A percentile compares a stretch with the other conserved stretches of the same genome.
Evolutionary conservation across 1,140 invertebrate species (phyloP).

Genomic region (Drosophila triauraria): DNA sequence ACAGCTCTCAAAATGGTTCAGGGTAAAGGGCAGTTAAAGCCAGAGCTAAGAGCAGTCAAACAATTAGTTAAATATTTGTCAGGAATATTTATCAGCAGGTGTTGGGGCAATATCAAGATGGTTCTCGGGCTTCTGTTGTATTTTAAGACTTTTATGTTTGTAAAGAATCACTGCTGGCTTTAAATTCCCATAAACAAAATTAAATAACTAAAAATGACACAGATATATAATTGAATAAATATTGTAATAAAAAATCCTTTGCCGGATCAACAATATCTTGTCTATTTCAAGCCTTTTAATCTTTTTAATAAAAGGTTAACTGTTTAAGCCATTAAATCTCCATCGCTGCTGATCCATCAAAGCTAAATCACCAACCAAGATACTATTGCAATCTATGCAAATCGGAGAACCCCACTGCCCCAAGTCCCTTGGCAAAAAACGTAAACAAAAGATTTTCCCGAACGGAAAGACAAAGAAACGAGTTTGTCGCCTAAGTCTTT

Average conservation of each 20-base stretch:
- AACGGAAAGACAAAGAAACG: constrained; percentile 57
- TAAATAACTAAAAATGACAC: neutral
- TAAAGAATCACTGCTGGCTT: neutral
- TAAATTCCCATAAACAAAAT: neutral
- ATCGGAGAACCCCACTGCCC: constrained; percentile 14
- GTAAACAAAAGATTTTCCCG: constrained; percentile 60
- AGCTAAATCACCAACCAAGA: constrained; percentile 14
- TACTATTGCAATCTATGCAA: constrained; percentile 32
- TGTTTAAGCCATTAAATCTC: neutral
- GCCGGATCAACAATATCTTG: too few relatives aligned
- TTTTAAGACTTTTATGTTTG: neutral
- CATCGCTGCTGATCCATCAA: constrained; percentile 21
- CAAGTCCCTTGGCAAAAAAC: constrained; percentile 16
- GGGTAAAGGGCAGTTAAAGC: constrained; percentile 53
- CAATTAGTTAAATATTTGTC: constrained; percentile 31
- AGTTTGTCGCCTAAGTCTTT: constrained; percentile 79
- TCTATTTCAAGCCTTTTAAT: neutral
- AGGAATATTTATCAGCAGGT: constrained; percentile 15
- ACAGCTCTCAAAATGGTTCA: constrained; percentile 33
- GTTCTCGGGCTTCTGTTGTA: constrained; percentile 4
- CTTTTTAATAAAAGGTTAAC: neutral
- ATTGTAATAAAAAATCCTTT: neutral
- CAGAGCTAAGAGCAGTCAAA: constrained; percentile 19
- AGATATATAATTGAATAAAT: neutral
- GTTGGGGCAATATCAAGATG: neutral